Evolutionary conservation across 2,888 invertebrate genomes (phyloP).

Genomic region (Drosophila testacea): DNA sequence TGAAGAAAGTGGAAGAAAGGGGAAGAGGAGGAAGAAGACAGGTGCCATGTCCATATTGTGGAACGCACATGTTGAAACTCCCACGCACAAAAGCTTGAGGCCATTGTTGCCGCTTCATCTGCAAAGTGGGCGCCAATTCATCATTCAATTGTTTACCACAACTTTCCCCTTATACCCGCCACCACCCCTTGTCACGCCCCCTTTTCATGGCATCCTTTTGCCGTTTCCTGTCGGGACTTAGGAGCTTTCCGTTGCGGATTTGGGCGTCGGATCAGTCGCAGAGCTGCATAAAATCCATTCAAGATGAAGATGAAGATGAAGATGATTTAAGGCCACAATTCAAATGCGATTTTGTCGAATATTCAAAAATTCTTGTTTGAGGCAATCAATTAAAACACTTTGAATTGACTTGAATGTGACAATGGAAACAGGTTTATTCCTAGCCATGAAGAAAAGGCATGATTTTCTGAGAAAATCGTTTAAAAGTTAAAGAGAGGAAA

Average conservation of each 20-base stretch:
- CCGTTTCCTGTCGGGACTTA: conserved; percentile 25
- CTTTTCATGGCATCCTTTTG: neutral
- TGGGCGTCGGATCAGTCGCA: conserved; percentile 23
- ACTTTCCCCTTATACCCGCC: too few species aligned
- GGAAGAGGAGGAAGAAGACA: conserved; percentile 4
- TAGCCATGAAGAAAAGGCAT: neutral
- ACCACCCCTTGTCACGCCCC: neutral
- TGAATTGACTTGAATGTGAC: neutral
- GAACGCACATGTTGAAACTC: conserved; percentile 43
- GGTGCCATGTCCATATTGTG: conserved; percentile 47
- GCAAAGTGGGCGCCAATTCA: conserved; percentile 57
- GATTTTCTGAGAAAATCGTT: neutral
- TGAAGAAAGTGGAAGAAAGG: neutral
- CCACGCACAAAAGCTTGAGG: conserved; percentile 40
- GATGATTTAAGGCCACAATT: conserved; percentile 34
- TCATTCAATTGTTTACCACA: conserved; percentile 60
- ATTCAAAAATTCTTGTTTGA: neutral
- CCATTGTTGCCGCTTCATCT: conserved; percentile 53
- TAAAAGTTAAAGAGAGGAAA: too few species aligned
- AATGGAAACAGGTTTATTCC: neutral
- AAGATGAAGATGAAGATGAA: conserved; percentile 11
- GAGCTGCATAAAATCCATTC: conserved; percentile 38
- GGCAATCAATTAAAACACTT: conserved; percentile 19
- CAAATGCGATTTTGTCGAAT: conserved; percentile 1
- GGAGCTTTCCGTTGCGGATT: conserved; percentile 38